Percentiles rank a stretch among this genome's conserved stretches.
phyloP scores from a whole-genome alignment of 2,888 invertebrate species.

The Diplolepis rosae region DNA sequence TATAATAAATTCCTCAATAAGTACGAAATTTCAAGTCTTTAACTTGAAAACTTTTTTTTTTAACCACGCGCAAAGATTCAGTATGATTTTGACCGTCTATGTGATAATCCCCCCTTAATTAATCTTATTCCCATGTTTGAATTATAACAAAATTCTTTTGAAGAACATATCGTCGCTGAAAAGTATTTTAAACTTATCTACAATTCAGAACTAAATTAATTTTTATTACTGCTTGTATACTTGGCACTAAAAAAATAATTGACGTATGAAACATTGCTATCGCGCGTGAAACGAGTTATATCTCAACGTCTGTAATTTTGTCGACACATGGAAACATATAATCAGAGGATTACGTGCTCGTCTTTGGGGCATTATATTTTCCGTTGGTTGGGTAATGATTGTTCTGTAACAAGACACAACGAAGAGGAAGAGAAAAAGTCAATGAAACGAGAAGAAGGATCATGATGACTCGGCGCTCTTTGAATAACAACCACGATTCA shows the following conservation, averaged over 20 bases:
- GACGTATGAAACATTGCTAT: conserved; percentile 32
- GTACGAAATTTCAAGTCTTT: too few relatives aligned
- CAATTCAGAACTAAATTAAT: background rate
- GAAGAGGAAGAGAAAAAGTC: conserved; percentile 10
- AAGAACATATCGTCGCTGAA: too few relatives aligned
- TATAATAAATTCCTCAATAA: too few relatives aligned
- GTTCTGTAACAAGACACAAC: conserved; percentile 34
- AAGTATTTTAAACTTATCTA: too few relatives aligned
- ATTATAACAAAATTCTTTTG: too few relatives aligned
- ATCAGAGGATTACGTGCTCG: conserved; percentile 49
- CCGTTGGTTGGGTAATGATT: conserved; percentile 38
- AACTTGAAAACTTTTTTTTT: too few relatives aligned
- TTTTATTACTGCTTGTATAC: background rate
- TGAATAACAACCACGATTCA: conserved; percentile 37
- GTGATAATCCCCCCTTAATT: too few relatives aligned
- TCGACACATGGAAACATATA: conserved; percentile 46
- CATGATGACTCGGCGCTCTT: conserved; percentile 37
- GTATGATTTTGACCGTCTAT: too few relatives aligned
- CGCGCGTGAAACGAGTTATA: conserved; percentile 35
- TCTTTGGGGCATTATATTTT: conserved; percentile 39
- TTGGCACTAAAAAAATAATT: background rate
- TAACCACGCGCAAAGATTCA: too few relatives aligned
- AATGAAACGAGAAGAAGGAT: conserved; percentile 22
- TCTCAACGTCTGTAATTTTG: conserved; percentile 36
- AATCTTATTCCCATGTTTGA: too few relatives aligned